These are phyloP conservation scores for Esox lucius DNA, from an alignment of 2,797 vertebrate species.

Conservation along the genomic window DNA sequence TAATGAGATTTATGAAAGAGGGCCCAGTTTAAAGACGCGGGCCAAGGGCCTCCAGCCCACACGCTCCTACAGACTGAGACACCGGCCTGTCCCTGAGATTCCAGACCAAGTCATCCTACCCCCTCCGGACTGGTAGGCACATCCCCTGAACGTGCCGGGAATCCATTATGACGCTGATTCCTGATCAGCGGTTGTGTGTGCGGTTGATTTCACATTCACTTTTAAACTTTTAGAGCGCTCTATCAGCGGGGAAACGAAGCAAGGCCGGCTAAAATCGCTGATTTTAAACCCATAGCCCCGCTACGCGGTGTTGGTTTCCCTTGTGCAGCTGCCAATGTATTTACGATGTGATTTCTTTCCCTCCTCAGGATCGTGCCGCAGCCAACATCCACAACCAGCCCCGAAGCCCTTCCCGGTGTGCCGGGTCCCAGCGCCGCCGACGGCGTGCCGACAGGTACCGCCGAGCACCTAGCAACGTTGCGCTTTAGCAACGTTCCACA, in stretches of 20 bases:
- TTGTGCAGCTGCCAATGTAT: neutral
- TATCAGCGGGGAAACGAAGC: neutral
- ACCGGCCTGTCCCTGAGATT: slow-evolving; percentile 90
- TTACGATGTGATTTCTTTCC: neutral
- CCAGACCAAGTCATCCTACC: slow-evolving; percentile 60
- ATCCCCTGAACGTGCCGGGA: neutral
- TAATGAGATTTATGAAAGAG: slow-evolving; percentile 82
- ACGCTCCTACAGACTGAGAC: slow-evolving; percentile 83
- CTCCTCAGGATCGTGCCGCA: slow-evolving; percentile 54
- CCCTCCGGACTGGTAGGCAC: slow-evolving; percentile 76
- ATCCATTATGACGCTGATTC: neutral
- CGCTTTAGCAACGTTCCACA: slow-evolving; percentile 61
- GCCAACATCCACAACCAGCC: slow-evolving; percentile 60
- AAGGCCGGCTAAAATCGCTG: too few species aligned
- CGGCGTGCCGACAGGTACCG: slow-evolving; percentile 72
- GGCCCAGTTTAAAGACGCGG: slow-evolving; percentile 11
- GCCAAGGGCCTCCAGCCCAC: slow-evolving; percentile 39
- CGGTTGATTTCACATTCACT: neutral
- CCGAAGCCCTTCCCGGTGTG: slow-evolving; percentile 56
- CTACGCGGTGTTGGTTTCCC: neutral
- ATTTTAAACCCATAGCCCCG: neutral
- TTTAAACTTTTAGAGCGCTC: neutral
- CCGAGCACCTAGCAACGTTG: slow-evolving; percentile 13
- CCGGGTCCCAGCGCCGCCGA: slow-evolving; percentile 60
- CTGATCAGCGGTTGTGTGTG: neutral